Percentiles rank a stretch among this genome's conserved stretches.
Evolutionary conservation across 2,113 vertebrate genomes (phyloP).

Genomic region (Odocoileus virginianus): DNA sequence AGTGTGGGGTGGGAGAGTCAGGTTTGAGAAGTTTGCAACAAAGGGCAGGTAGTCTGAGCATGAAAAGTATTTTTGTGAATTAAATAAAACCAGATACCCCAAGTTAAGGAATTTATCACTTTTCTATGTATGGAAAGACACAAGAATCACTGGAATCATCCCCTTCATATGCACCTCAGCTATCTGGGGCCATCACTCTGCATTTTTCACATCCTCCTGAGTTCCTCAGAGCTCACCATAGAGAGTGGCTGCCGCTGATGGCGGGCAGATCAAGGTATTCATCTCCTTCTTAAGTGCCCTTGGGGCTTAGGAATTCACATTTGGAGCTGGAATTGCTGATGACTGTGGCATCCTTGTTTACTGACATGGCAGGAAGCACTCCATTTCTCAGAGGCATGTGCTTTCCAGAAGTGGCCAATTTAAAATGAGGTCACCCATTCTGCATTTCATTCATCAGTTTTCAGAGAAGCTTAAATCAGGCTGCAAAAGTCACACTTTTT

Average conservation of each 20-base stretch:
- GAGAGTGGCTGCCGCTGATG: not conserved
- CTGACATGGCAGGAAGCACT: not conserved
- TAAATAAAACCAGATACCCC: not conserved
- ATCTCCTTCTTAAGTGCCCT: not conserved
- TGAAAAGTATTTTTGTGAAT: not conserved
- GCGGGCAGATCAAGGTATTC: not conserved
- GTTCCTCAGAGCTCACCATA: not conserved
- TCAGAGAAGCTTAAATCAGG: not conserved
- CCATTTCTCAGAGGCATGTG: not conserved
- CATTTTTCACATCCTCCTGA: not conserved
- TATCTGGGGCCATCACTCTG: not conserved
- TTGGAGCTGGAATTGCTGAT: not conserved
- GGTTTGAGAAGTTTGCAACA: not conserved
- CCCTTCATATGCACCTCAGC: not conserved
- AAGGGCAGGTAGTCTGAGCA: not conserved
- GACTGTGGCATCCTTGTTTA: not conserved
- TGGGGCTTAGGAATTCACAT: not conserved
- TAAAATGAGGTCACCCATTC: rapidly evolving
- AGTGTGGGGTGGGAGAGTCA: not conserved
- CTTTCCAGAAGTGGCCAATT: rapidly evolving
- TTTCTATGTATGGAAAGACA: not conserved
- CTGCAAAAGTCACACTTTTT: not conserved
- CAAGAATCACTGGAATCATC: not conserved
- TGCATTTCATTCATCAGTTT: not conserved
- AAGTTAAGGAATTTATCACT: not conserved